Conservation (phyloP, 1,140 invertebrate genomes). For the Drosophila nebulosa region DNA sequence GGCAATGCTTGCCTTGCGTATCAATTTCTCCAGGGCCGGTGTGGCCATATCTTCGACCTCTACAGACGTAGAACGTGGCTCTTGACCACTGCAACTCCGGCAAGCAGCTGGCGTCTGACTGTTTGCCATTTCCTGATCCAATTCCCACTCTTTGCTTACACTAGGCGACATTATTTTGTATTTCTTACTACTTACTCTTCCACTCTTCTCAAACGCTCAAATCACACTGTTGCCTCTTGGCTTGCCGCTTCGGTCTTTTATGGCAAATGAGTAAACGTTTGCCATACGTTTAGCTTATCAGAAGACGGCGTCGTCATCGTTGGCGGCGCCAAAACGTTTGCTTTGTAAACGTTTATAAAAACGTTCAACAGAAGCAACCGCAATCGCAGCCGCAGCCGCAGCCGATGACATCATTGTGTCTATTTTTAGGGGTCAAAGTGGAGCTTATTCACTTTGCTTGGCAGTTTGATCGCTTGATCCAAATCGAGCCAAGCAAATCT, state of each 20-base stretch:
- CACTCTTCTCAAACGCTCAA: slow-evolving; percentile 10
- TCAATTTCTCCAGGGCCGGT: slow-evolving; percentile 30
- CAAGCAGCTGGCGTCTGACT: slow-evolving; percentile 32
- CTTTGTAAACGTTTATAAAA: slow-evolving; percentile 15
- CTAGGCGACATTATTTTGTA: slow-evolving; percentile 57
- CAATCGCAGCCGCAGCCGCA: not conserved
- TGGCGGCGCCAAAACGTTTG: slow-evolving; percentile 15
- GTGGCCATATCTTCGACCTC: slow-evolving; percentile 58
- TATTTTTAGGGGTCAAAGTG: not conserved
- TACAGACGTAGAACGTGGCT: slow-evolving; percentile 28
- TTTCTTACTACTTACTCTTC: slow-evolving; percentile 8
- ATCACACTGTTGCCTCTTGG: slow-evolving; percentile 27
- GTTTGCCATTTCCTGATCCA: slow-evolving; percentile 16
- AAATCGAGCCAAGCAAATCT: too few species aligned
- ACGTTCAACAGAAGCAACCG: slow-evolving; percentile 1
- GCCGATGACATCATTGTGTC: slow-evolving; percentile 2
- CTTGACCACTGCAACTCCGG: slow-evolving; percentile 42
- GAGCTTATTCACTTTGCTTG: not conserved
- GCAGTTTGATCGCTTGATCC: too few species aligned
- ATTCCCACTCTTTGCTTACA: slow-evolving; percentile 11
- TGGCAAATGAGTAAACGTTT: slow-evolving; percentile 25
- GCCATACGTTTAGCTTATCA: not conserved
- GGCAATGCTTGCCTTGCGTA: slow-evolving; percentile 43
- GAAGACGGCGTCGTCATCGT: too few species aligned
- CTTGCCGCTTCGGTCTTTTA: slow-evolving; percentile 11